These are phyloP conservation scores for Charadrius vociferus DNA, from an alignment of 2,113 vertebrate genomes.

Conservation along the genomic window DNA sequence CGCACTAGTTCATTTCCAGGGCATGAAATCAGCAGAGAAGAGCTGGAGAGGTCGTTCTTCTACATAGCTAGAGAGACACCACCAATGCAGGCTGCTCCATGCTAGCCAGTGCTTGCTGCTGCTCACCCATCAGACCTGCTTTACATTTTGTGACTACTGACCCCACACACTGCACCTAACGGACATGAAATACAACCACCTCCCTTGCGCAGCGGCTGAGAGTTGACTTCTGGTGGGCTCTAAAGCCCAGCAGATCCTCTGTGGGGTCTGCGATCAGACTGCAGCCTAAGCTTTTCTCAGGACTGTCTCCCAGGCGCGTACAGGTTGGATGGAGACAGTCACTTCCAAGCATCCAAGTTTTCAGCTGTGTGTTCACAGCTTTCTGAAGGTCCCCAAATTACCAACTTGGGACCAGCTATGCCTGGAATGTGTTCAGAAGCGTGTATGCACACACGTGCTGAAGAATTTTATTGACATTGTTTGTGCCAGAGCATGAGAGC, in stretches of 20 bases:
- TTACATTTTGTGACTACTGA: neutral
- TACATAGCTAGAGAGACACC: neutral
- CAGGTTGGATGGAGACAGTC: neutral
- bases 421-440: neutral
- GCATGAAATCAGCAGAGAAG: neutral
- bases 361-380: neutral
- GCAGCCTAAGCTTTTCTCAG: neutral
- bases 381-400: neutral
- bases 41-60: neutral
- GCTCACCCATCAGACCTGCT: neutral
- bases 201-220: neutral
- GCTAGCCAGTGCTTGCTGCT: neutral
- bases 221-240: neutral
- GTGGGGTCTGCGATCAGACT: neutral
- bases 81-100: neutral
- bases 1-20: neutral
- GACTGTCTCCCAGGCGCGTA: neutral
- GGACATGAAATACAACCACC: neutral
- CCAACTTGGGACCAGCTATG: neutral
- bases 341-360: neutral
- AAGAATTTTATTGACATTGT: neutral
- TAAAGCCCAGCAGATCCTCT: neutral
- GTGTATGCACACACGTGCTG: neutral
- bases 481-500: neutral
- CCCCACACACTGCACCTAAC: neutral